Base-by-base conservation (phyloP, 2,113 vertebrate species). In the Thryonomys swinderianus region DNA sequence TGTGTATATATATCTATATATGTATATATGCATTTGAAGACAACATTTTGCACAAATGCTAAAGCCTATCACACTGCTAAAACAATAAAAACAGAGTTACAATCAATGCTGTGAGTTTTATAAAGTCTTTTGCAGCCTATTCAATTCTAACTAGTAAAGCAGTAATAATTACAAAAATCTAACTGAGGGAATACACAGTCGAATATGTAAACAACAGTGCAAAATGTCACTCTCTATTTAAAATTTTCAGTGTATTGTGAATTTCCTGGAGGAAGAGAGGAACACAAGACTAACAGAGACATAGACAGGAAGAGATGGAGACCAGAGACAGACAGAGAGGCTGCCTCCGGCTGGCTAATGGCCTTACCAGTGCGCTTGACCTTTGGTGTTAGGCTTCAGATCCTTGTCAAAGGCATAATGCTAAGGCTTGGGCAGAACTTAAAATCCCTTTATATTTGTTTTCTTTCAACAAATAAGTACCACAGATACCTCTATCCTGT, bases 401-500 rank as follows among this genome's bases (percentile, higher is more conserved):
- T 40, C 27, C n/a, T 4, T 51, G 32, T 62, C 40, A 59, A 61
- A 12, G 48, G 20, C 16, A 0, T 76, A 53, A 88, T 57, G n/a
- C 37, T 91, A 95, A 91, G 23, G 23, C 21, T 42, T 78, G 17
- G 3, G 10, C 12, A 53, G 1, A 61, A 13, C 82, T 62, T 48
- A 8, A 78, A 87, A 93, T 9, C 6, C 27, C 48, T 51, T 37
- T 20, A 71, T 27, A 32, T 73, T 10, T 67, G 8, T 40, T 16
- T 92, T 88, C 48, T 94, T 95, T 81, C 51, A 87, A 74, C 57
- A 87, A 3, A 86, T 0, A 89, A 95, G 64, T 34, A 64, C 10
- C 21, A 17, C 51, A 90, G 67, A 69, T n/a, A 90, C 5, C 7
- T 87, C 57, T 40, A 12, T 5, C 21, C 53, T 7, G 2, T 79